phyloP scores from a whole-genome alignment of 1,140 invertebrate genomes.

The Meloidogyne floridensis region DNA sequence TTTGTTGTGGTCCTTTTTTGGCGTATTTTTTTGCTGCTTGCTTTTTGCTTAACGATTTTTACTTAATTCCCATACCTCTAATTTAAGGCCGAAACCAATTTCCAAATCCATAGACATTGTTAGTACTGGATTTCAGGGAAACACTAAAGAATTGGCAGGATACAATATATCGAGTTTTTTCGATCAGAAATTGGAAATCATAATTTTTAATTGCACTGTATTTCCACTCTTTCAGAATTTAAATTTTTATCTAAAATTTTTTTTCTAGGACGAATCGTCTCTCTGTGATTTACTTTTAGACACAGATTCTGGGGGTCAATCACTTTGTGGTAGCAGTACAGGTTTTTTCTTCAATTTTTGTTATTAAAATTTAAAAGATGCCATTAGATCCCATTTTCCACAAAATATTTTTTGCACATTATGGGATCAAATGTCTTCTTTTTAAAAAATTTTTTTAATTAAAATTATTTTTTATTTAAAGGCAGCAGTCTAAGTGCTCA shows the following conservation, averaged over 20 bases:
- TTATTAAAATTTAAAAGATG: no score
- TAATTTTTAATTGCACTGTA: no score
- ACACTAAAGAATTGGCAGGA: no score
- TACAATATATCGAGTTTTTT: no score
- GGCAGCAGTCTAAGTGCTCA: constrained; percentile 22
- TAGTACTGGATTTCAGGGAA: no score
- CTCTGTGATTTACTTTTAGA: constrained; percentile 45
- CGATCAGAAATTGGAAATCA: no score
- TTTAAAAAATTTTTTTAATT: not conserved
- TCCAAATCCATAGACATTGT: no score
- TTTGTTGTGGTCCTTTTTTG: constrained; percentile 15
- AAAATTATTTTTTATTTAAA: constrained; percentile 1
- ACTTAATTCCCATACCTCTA: not conserved
- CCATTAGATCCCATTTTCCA: no score
- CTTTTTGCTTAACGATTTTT: not conserved
- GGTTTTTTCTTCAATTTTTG: not conserved
- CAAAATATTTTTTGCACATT: no score
- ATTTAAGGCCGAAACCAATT: no score
- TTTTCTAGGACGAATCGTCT: constrained; percentile 45
- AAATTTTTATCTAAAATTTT: not conserved
- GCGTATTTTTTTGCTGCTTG: not conserved
- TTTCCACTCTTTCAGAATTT: not conserved
- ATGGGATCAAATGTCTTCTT: not conserved
- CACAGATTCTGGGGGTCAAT: constrained; percentile 29
- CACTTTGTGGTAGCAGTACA: constrained; percentile 31